Evolutionary conservation across 2,888 invertebrate species (phyloP).

Genomic region (Amitus sp.): DNA sequence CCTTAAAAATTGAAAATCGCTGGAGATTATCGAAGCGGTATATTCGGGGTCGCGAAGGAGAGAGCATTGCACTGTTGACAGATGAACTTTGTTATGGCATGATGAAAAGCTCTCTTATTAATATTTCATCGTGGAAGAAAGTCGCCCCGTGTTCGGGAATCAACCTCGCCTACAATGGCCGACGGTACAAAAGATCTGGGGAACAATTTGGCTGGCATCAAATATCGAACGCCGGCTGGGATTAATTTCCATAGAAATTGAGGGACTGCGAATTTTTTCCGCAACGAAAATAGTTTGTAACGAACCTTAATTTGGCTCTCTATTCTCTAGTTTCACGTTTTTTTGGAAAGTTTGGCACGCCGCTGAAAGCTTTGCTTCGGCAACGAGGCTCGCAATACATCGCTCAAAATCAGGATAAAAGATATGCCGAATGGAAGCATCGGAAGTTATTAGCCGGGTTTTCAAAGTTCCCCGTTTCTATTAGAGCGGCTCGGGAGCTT

Average conservation of each 20-base stretch:
- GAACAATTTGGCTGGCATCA: too few species aligned
- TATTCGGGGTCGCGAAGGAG: slow-evolving; percentile 25
- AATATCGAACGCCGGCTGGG: too few species aligned
- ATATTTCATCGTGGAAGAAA: slow-evolving; percentile 27
- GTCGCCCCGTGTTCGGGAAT: slow-evolving; percentile 30
- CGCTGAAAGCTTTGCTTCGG: not conserved
- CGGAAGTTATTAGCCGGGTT: slow-evolving; percentile 40
- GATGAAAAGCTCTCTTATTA: slow-evolving; percentile 24
- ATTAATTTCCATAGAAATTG: too few species aligned
- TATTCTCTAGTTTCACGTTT: too few species aligned
- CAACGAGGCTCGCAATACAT: slow-evolving; percentile 1
- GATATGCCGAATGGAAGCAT: slow-evolving; percentile 36
- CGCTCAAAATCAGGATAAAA: slow-evolving; percentile 25
- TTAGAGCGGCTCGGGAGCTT: slow-evolving; percentile 29
- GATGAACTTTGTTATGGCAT: slow-evolving; percentile 23
- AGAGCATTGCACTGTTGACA: slow-evolving; percentile 21
- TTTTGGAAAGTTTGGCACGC: not conserved
- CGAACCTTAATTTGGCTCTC: too few species aligned
- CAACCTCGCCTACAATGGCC: too few species aligned
- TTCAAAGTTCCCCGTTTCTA: slow-evolving; percentile 34
- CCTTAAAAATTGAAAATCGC: slow-evolving; percentile 12
- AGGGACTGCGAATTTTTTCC: too few species aligned
- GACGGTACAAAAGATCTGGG: too few species aligned
- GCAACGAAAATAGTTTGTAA: too few species aligned
- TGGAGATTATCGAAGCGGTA: slow-evolving; percentile 17